Evolutionary conservation across 2,113 vertebrate species (phyloP).

Genomic region (Gavia stellata): DNA sequence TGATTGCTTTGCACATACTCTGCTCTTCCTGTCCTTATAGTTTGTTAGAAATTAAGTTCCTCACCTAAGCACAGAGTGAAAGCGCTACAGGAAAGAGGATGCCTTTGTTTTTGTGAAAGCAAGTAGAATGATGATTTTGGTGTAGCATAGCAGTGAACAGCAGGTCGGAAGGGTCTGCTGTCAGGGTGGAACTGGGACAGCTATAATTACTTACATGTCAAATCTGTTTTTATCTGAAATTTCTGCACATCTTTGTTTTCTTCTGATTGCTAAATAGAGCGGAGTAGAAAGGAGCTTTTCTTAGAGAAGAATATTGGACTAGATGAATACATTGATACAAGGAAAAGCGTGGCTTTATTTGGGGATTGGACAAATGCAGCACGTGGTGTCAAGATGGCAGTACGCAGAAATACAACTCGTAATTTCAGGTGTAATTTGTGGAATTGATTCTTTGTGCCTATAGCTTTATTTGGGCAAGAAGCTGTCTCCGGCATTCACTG

Average conservation of each 20-base stretch:
- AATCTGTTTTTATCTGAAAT: background rate
- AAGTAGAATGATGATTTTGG: accelerated
- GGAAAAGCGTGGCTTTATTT: background rate
- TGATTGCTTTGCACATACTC: background rate
- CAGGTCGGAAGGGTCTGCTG: background rate
- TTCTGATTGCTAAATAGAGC: background rate
- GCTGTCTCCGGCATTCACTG: background rate
- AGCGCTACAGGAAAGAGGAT: background rate
- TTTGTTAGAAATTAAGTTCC: background rate
- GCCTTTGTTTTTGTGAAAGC: background rate
- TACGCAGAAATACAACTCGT: background rate
- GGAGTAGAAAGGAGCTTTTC: background rate
- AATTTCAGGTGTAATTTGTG: background rate
- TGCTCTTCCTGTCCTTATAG: background rate
- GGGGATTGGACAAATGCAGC: background rate
- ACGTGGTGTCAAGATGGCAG: background rate
- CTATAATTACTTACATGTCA: background rate
- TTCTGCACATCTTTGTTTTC: background rate
- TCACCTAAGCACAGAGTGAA: background rate
- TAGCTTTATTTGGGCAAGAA: background rate
- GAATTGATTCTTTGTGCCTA: background rate
- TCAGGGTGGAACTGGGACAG: background rate
- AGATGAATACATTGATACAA: background rate
- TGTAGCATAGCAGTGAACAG: accelerated
- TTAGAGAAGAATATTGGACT: background rate